Conservation (phyloP, 2,797 vertebrate species). For the Carcharodon carcharias region DNA sequence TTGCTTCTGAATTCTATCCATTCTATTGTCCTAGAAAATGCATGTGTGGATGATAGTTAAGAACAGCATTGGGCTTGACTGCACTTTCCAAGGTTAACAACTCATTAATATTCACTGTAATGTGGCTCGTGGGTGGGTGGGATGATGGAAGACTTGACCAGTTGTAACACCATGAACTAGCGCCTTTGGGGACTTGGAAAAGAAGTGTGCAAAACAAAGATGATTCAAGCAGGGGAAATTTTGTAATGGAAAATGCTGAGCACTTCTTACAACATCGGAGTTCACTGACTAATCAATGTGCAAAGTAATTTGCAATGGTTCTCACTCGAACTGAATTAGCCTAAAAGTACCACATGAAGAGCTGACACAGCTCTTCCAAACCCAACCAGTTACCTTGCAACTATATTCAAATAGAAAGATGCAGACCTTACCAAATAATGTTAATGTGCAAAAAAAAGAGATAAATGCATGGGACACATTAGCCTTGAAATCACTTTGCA, state of each 20-base stretch:
- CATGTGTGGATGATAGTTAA: background rate
- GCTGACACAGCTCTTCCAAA: background rate
- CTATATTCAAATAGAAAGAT: background rate
- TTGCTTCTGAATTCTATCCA: background rate
- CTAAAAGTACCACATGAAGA: background rate
- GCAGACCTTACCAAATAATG: background rate
- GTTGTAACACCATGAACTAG: background rate
- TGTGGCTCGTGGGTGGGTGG: background rate
- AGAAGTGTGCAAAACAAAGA: background rate
- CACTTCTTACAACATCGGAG: background rate
- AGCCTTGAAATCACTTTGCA: background rate
- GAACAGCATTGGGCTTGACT: background rate
- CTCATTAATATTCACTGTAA: background rate
- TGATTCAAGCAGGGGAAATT: background rate
- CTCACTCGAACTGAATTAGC: background rate
- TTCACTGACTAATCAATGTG: background rate
- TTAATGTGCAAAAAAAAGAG: background rate
- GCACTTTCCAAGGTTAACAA: background rate
- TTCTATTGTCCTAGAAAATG: background rate
- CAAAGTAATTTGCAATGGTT: background rate
- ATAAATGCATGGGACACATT: background rate
- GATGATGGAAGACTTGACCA: background rate
- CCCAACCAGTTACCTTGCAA: background rate
- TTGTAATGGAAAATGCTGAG: background rate
- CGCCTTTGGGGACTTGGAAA: background rate